phyloP scores from a whole-genome alignment of 2,888 invertebrate species.

The Leptinotarsa haldemani region DNA sequence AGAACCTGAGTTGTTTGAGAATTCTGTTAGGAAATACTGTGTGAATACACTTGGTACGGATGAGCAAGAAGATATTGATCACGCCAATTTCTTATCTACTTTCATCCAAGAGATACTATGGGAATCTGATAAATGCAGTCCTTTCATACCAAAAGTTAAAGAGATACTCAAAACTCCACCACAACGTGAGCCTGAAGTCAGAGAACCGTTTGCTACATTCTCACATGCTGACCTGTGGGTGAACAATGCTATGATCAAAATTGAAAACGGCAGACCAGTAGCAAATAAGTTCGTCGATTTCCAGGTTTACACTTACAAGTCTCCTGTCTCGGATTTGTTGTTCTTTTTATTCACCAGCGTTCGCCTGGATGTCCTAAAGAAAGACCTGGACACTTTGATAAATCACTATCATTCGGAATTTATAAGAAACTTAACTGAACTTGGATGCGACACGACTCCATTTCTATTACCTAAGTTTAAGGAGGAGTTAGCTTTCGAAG shows the following conservation, averaged over 20 bases:
- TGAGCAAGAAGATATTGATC: neutral
- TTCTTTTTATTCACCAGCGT: constrained; percentile 56
- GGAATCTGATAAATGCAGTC: constrained; percentile 34
- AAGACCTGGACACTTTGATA: constrained; percentile 41
- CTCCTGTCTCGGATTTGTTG: constrained; percentile 51
- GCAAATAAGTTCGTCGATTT: constrained; percentile 54
- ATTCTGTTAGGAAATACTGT: constrained; percentile 24
- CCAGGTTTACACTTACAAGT: constrained; percentile 49
- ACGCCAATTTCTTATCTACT: neutral
- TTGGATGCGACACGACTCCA: constrained; percentile 26
- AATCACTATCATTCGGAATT: constrained; percentile 41
- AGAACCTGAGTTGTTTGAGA: constrained; percentile 24
- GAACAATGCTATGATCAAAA: constrained; percentile 70
- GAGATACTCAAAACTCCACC: constrained; percentile 9
- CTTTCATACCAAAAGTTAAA: constrained; percentile 27
- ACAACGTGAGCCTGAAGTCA: constrained; percentile 30
- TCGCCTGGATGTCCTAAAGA: constrained; percentile 34
- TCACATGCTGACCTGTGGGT: constrained; percentile 71
- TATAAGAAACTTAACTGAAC: constrained; percentile 28
- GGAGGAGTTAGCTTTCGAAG: constrained; percentile 19
- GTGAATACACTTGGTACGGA: constrained; percentile 9
- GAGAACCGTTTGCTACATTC: constrained; percentile 68
- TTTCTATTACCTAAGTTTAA: constrained; percentile 27
- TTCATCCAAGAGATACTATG: constrained; percentile 27
- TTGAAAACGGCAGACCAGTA: constrained; percentile 44